Base-by-base conservation (phyloP, 2,113 vertebrate species). In the Coracopsis vasa region DNA sequence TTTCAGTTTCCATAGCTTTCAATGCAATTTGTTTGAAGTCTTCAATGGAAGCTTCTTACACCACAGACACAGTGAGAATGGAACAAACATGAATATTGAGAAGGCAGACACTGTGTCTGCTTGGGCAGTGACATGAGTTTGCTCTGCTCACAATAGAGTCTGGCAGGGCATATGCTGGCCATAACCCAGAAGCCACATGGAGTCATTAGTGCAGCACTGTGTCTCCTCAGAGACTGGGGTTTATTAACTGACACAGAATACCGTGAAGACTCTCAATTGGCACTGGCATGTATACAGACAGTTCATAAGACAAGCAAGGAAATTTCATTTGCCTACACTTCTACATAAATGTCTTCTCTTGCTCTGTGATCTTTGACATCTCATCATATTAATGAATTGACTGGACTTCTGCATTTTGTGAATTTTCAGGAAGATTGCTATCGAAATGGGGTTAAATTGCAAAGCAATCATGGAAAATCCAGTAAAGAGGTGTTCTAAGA, bases 401-500 rank as follows among this genome's bases (percentile, higher is more conserved):
- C 4, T 28, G 19, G 16, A 47, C 9, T 75, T 79, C 28, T 56
- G 8, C 24, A 31, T 73, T 86, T 81, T 77, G 14, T 17, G 31
- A 35, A 11, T 51, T 94, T 44, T 82, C 17, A 33, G 37, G 23
- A 70, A 54, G 13, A 8, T 56, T 67, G 8, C 11, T 54, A 9
- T 60, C 39, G 69, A 65, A 78, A 67, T 24, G 9, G 41, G 2
- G 5, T 42, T 54, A 45, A 70, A 61, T 31, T 50, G 2, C 16
- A 47, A 53, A 51, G 31, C 18, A 54, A 74, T 39, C 9, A 29
- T 4, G 9, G 33, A 58, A 86, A 66, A 50, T 50, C 31, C 27
- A 35, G 6, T 37, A 31, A 0, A 0, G 24, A 69, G 5, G 5
- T 60, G 15, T 5, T 37, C 31, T 62, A 45, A 56, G 12, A 24